A percentile compares a stretch with the other conserved stretches of the same genome.
Evolutionary conservation across 1,140 invertebrate genomes (phyloP).

Genomic region (Drosophila virilis): DNA sequence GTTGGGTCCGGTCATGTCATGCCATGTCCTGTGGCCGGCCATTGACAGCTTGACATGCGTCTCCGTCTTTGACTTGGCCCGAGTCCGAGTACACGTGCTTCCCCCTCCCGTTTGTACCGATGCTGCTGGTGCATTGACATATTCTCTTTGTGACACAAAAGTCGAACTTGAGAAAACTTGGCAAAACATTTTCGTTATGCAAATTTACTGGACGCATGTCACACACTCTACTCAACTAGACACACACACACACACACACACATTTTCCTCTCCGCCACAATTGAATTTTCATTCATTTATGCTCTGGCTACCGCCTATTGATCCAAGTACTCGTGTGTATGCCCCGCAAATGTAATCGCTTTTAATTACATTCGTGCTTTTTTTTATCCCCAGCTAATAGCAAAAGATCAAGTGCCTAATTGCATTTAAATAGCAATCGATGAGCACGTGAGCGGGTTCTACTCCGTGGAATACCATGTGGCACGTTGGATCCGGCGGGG

Average conservation of each 20-base stretch:
- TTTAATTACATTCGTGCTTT: constrained; percentile 60
- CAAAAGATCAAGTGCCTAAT: constrained; percentile 67
- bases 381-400: constrained; percentile 2
- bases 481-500: neutral
- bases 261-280: neutral
- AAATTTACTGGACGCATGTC: constrained; percentile 53
- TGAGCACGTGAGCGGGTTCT: constrained; percentile 25
- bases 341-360: constrained; percentile 51
- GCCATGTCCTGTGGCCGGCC: constrained; percentile 42
- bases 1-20: constrained; percentile 32
- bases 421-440: constrained; percentile 36
- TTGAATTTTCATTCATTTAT: constrained; percentile 16
- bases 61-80: constrained; percentile 22
- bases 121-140: constrained; percentile 41
- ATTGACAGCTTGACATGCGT: constrained; percentile 42
- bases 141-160: constrained; percentile 51
- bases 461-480: constrained; percentile 30
- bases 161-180: constrained; percentile 29
- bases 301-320: constrained; percentile 15
- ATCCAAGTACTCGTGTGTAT: neutral
- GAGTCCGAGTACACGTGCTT: constrained; percentile 1
- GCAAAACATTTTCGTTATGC: constrained; percentile 50
- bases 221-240: constrained; percentile 6
- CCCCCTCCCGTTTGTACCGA: constrained; percentile 2
- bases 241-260: neutral